Conservation (phyloP, 2,888 invertebrate genomes). For the Drosophila robusta region DNA sequence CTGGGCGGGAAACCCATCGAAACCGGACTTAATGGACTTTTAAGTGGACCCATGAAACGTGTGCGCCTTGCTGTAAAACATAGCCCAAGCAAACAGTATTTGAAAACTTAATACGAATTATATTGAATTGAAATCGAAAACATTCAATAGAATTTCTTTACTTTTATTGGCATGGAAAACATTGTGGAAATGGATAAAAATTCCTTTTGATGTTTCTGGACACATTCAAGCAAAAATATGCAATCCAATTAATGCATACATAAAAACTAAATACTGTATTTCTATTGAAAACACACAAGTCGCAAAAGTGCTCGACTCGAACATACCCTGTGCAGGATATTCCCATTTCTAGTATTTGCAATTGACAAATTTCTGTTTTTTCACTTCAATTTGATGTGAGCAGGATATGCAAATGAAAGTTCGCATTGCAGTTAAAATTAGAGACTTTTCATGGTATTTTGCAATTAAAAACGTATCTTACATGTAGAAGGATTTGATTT, state of each 20-base stretch:
- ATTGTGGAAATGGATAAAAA: not conserved
- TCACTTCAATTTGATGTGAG: no score
- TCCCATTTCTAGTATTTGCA: no score
- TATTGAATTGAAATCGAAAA: not conserved
- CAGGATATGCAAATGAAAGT: not conserved
- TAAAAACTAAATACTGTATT: no score
- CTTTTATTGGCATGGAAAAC: not conserved
- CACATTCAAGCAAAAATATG: conserved; percentile 1
- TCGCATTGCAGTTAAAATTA: no score
- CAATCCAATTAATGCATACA: conserved; percentile 27
- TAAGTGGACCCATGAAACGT: conserved; percentile 24
- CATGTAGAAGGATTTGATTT: not conserved
- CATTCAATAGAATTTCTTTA: not conserved
- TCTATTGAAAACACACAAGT: no score
- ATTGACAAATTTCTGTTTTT: no score
- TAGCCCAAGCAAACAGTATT: conserved; percentile 7
- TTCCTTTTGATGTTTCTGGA: conserved; percentile 8
- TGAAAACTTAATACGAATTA: conserved; percentile 1
- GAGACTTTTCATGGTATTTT: not conserved
- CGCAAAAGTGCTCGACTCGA: not conserved
- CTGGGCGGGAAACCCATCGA: not conserved
- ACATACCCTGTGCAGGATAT: conserved; percentile 1
- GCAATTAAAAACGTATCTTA: conserved; percentile 13
- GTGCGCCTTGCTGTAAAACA: not conserved
- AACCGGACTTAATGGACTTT: conserved; percentile 36